Evolutionary conservation across 1,140 invertebrate species (phyloP).

Genomic region (Heliconius melpomene): DNA sequence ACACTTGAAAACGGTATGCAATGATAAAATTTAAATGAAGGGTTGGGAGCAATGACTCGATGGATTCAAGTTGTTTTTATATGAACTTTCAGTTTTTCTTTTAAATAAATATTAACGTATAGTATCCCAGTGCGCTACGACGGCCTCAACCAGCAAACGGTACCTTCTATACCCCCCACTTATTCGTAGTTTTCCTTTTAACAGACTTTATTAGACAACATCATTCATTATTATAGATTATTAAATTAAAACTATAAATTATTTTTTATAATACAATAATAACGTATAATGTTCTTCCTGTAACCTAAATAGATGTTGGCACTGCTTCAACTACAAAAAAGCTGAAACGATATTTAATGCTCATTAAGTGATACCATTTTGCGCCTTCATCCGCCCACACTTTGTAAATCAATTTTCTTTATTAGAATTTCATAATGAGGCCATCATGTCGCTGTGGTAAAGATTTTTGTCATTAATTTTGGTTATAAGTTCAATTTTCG

Average conservation of each 20-base stretch:
- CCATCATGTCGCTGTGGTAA: background rate
- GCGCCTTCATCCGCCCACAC: background rate
- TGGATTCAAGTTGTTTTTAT: background rate
- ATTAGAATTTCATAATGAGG: background rate
- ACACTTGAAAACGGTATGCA: background rate
- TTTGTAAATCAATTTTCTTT: background rate
- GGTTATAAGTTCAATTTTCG: background rate
- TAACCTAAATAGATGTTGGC: background rate
- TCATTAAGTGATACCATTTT: background rate
- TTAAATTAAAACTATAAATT: background rate
- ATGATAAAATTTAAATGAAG: background rate
- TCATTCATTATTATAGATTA: background rate
- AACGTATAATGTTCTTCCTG: background rate
- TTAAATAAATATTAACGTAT: background rate
- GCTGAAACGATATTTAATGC: background rate
- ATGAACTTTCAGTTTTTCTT: background rate
- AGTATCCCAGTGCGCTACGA: too few relatives aligned
- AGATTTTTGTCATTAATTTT: background rate
- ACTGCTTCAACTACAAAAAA: background rate
- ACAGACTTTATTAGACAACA: too few relatives aligned
- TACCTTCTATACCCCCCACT: too few relatives aligned
- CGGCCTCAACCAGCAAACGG: too few relatives aligned
- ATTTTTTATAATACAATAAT: background rate
- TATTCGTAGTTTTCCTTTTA: too few relatives aligned
- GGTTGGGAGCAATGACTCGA: background rate